Evolutionary conservation across 2,113 vertebrate genomes (phyloP), one percentile per base, ranked within the genome.

Genomic region (Ovis canadensis): DNA sequence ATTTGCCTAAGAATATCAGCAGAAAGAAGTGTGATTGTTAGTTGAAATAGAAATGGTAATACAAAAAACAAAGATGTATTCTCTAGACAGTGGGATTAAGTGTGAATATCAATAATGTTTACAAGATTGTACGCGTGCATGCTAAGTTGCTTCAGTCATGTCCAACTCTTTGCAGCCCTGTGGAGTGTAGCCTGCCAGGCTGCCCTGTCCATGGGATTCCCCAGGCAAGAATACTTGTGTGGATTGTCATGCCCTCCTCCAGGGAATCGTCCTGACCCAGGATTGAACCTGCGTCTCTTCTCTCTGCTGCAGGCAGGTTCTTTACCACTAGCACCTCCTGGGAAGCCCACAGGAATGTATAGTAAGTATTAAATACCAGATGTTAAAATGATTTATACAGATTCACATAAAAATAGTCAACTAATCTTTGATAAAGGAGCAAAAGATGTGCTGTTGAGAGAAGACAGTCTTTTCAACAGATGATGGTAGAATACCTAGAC

Each of bases 81-180:
- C 48, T 60, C 48, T 23, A 81, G 25, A 2, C 33, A 86, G 71
- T 50, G 2, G 50, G 45, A 78, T 12, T 62, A 33, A 90, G 2
- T 31, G 1, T 71, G 40, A 90, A 19, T 45, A 48, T 1, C 9
- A 52, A 4, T 33, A 87, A 50, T 36, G 3, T 67, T 88, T n/a
- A 45, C 1, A 78, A 29, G 11, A 89, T 43, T 50, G 2, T 1
- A 59, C 0, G 0, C 1, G 0, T 40, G 67, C n/a, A 71, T 40
- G 67, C n/a, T 71, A 23, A 23, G 5, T 23, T 12, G 19, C 67
- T 23, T 71, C 67, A 71, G n/a, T 71, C 19, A 71, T 71, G 19
- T 71, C n/a, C n/a, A 71, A 23, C n/a, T 71, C n/a, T 71, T 40
- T 11, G 67, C n/a, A 71, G n/a, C 5, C n/a, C n/a, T 40, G 19